phyloP scores from a whole-genome alignment of 2,113 vertebrate genomes.

The Tonatia bakeri region DNA sequence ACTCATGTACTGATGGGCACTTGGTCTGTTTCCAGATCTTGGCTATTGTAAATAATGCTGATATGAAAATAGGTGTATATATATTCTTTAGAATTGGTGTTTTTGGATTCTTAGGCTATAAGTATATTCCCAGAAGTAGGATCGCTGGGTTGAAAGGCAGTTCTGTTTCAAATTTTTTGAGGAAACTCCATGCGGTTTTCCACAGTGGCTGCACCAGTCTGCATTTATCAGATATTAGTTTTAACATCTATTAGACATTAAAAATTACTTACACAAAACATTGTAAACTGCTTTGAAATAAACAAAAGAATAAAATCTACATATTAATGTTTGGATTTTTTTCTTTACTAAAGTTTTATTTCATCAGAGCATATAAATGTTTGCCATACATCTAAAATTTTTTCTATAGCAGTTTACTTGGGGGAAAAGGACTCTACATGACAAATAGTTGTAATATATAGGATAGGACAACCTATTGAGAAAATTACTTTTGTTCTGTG shows the following conservation, averaged over 20 bases:
- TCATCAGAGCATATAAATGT: background rate
- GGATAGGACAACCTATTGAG: background rate
- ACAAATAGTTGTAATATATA: slow-evolving; percentile 45
- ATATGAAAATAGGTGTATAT: no score
- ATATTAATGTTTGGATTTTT: background rate
- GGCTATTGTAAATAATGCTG: no score
- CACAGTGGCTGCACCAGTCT: no score
- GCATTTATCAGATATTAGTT: background rate
- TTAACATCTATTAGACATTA: background rate
- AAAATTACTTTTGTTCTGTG: slow-evolving; percentile 37
- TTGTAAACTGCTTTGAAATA: slow-evolving; percentile 3
- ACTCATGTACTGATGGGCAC: no score
- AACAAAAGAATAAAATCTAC: background rate
- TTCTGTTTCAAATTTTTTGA: no score
- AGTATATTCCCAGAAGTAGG: no score
- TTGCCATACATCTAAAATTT: background rate
- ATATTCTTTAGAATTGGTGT: no score
- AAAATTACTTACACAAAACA: background rate
- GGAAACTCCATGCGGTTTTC: no score
- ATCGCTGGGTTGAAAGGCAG: no score
- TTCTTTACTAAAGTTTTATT: slow-evolving; percentile 25
- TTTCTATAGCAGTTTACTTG: background rate
- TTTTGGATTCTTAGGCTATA: no score
- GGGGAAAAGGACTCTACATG: slow-evolving; percentile 7
- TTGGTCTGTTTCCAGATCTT: no score